A percentile compares a stretch with the other conserved stretches of the same genome.
These are phyloP conservation scores for Chionomys nivalis DNA, from an alignment of 2,113 vertebrate genomes.

Conservation along the genomic window DNA sequence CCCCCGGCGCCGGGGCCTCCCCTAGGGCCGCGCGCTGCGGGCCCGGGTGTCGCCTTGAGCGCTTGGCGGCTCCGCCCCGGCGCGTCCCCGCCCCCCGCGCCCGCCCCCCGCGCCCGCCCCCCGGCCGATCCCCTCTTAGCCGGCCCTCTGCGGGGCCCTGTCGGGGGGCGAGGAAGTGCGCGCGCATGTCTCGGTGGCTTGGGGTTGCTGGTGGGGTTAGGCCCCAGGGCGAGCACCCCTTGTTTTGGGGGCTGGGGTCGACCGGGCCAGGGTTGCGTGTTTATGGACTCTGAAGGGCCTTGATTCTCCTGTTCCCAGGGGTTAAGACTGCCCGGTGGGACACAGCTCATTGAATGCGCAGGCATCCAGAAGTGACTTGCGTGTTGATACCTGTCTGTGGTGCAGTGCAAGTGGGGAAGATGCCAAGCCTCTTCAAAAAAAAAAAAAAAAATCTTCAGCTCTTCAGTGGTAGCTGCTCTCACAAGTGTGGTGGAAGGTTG, in stretches of 20 bases:
- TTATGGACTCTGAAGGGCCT: conserved; percentile 7
- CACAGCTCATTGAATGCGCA: neutral
- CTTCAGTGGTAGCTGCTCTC: conserved; percentile 10
- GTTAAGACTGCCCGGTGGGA: neutral
- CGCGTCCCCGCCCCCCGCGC: conserved; percentile 46
- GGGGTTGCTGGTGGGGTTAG: neutral
- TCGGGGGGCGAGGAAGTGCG: conserved; percentile 5
- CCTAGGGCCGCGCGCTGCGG: neutral
- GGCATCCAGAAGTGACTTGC: conserved; percentile 39
- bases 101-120: neutral
- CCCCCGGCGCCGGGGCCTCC: conserved; percentile 64
- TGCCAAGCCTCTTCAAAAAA: conserved; percentile 22
- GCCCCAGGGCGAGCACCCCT: neutral
- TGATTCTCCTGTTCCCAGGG: neutral
- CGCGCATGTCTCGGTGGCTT: neutral
- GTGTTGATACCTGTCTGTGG: neutral
- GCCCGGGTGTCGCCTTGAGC: neutral
- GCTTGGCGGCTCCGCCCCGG: conserved; percentile 21
- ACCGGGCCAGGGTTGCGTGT: neutral
- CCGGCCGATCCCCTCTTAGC: conserved; percentile 26
- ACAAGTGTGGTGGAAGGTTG: neutral
- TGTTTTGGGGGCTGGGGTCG: neutral
- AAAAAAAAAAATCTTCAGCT: neutral
- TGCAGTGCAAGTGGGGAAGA: conserved; percentile 17
- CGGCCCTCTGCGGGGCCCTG: neutral